Conservation (phyloP, 2,113 vertebrate genomes). For the Grammomys surdaster region DNA sequence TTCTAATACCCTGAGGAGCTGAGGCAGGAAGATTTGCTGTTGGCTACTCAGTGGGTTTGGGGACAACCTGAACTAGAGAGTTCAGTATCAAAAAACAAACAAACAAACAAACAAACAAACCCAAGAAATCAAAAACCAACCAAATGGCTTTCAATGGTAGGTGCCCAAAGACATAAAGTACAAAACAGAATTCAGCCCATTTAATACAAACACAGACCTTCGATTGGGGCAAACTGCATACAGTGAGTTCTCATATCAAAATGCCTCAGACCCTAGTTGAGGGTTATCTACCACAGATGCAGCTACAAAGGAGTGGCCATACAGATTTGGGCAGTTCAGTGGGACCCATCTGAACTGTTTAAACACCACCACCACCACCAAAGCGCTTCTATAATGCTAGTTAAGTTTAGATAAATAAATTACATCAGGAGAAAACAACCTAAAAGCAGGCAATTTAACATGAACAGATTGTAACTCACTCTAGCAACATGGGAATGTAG, state of each 20-base stretch:
- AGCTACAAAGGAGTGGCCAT: background rate
- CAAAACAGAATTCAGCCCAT: background rate
- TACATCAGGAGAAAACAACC: background rate
- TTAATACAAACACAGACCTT: background rate
- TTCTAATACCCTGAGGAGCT: background rate
- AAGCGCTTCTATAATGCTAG: conserved; percentile 18
- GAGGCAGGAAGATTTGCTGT: background rate
- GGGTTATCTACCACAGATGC: background rate
- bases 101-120: background rate
- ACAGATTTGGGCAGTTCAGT: background rate
- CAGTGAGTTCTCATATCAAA: background rate
- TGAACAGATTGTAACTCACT: background rate
- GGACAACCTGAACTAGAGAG: background rate
- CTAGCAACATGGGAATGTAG: background rate
- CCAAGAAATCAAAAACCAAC: background rate
- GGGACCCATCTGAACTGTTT: background rate
- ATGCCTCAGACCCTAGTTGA: background rate
- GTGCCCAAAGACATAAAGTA: background rate
- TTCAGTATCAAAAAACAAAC: too few relatives aligned
- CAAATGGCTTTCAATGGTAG: background rate
- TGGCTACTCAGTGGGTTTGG: background rate
- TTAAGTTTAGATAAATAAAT: conserved; percentile 33
- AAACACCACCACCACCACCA: background rate
- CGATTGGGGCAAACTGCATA: background rate
- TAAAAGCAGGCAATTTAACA: background rate